Evolutionary conservation across 2,888 invertebrate species (phyloP), one percentile per base, ranked within the genome.

Genomic region (Diarsia mendica): DNA sequence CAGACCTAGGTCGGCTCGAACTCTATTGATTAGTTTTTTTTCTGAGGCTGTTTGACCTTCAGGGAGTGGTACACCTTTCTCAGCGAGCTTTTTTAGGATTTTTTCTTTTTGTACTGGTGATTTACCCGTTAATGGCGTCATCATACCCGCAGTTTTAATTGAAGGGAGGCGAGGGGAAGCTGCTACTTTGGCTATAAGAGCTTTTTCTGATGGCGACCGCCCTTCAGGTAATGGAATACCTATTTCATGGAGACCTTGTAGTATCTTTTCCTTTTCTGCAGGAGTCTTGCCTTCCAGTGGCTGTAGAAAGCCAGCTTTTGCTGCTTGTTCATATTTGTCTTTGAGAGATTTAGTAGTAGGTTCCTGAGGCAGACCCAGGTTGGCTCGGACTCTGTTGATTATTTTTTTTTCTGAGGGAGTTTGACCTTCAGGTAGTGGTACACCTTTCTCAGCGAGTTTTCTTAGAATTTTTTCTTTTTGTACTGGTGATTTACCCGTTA

Each of bases 241-340:
- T 15, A 77, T 55, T 46, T 77, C 72, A 63, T 48, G 51, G 20
- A 72, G 55, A 3, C 33, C 68, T 10, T 77, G 48, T 9, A 79
- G 28, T 33, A 58, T 66, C 1, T 87, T 88, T 85, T 90, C 90
- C 83, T 91, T 92, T 66, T 91, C 85, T 39, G 72, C 80, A 23
- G 80, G 72, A 1, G 88, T 76, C 78, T 91, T 90, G 3, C 90
- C 92, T 78, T 89, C 87, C 18, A 92, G 51, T 11, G 75, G 72
- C 18, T 53, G 46, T 3, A 77, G 8, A 1, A 75, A 15, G 3
- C 86, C 90, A 23, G 86, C 88, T 20, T 80, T 51, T 0, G 82
- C 79, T 0, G 89, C 90, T 84, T 86, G 82, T 3, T 78, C 75
- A n/a, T 80, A 85, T 72, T 83, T 88, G 68, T 68, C 89, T 89